Conservation (phyloP, 2,113 vertebrate species). For the Thalassoma bifasciatum region DNA sequence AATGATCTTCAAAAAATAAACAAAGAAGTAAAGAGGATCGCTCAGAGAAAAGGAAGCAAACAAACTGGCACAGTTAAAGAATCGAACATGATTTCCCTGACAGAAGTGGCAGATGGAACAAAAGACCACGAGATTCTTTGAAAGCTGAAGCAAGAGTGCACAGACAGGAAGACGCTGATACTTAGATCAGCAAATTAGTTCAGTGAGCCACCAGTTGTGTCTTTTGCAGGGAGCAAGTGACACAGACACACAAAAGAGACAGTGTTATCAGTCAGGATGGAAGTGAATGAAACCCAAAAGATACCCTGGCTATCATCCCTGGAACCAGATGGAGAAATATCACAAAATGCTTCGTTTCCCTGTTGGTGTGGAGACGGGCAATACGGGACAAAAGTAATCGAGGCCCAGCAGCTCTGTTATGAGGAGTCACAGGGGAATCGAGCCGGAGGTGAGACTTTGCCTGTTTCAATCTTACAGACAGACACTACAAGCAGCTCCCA, state of each 20-base stretch:
- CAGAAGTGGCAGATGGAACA: constrained; percentile 12
- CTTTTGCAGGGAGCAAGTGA: constrained; percentile 6
- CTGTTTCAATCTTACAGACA: constrained; percentile 66
- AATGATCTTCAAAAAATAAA: constrained; percentile 13
- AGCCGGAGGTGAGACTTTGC: constrained; percentile 62
- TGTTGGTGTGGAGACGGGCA: constrained; percentile 44
- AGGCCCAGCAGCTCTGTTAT: constrained; percentile 51
- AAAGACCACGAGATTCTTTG: constrained; percentile 36
- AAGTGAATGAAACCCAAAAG: constrained; percentile 38
- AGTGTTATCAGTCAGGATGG: constrained; percentile 33
- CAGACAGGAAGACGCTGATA: constrained; percentile 37
- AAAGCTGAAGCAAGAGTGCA: constrained; percentile 32
- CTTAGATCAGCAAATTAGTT: constrained; percentile 47
- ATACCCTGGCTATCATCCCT: constrained; percentile 43
- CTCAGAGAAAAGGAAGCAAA: constrained; percentile 42
- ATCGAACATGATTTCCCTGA: background rate
- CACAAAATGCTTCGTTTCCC: constrained; percentile 42
- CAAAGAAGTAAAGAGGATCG: background rate
- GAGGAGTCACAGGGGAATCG: constrained; percentile 50
- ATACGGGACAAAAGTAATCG: constrained; percentile 63
- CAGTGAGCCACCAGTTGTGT: constrained; percentile 23
- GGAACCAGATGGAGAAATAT: constrained; percentile 57
- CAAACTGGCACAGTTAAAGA: constrained; percentile 6
- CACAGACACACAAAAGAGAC: constrained; percentile 17
- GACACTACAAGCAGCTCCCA: constrained; percentile 60